phyloP scores from a whole-genome alignment of 2,113 vertebrate species.

The Cricetomys ansorgei region DNA sequence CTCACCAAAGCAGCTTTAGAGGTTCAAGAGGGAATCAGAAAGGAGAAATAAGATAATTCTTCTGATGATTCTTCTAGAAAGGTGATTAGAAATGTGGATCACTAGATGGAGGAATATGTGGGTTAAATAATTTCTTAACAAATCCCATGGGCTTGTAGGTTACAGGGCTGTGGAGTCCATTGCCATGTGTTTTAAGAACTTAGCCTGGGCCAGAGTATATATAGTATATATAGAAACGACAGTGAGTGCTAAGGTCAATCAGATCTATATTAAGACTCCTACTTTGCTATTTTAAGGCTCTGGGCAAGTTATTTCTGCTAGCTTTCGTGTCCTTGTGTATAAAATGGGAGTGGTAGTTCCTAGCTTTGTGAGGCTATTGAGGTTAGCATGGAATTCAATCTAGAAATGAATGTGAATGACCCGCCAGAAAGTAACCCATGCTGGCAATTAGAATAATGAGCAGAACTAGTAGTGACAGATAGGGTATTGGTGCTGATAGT shows the following conservation, averaged over 20 bases:
- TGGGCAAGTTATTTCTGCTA: not conserved
- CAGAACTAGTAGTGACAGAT: not conserved
- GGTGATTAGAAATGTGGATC: not conserved
- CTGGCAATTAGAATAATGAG: not conserved
- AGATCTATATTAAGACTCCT: not conserved
- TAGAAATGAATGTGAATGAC: not conserved
- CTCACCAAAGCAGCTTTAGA: not conserved
- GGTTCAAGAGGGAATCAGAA: not conserved
- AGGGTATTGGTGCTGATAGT: too few relatives aligned
- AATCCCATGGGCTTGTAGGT: not conserved
- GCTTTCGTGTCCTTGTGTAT: not conserved
- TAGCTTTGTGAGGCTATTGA: not conserved
- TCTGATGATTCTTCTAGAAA: conserved; percentile 6
- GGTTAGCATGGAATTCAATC: not conserved
- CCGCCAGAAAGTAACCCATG: not conserved
- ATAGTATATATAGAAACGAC: not conserved
- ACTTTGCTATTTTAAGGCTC: not conserved
- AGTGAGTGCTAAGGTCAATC: not conserved
- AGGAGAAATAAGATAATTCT: not conserved
- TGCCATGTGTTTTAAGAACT: not conserved
- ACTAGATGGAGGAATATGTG: not conserved
- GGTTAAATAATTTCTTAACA: not conserved
- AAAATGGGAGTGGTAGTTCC: not conserved
- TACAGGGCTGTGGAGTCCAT: not conserved
- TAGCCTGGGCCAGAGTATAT: not conserved